phyloP scores from a whole-genome alignment of 2,797 vertebrate species.

The Carcharodon carcharias region DNA sequence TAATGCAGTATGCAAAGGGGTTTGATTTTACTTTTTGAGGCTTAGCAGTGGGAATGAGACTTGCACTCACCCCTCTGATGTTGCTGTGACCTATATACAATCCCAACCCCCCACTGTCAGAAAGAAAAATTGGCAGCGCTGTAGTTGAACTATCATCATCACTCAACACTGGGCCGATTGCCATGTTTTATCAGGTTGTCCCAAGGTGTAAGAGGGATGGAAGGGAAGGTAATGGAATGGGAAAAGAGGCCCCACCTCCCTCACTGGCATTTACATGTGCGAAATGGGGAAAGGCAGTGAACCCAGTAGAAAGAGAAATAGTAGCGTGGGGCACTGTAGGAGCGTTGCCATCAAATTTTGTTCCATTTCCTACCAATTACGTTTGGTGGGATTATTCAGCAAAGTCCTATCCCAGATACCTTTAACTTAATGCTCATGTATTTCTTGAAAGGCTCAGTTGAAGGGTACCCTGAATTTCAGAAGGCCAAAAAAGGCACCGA shows the following conservation, averaged over 20 bases:
- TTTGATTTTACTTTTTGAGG: background rate
- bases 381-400: background rate
- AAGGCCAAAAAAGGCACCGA: background rate
- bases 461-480: background rate
- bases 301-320: background rate
- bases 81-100: background rate
- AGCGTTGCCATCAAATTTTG: background rate
- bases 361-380: background rate
- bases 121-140: background rate
- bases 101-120: background rate
- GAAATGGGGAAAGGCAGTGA: background rate
- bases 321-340: background rate
- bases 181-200: background rate
- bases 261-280: background rate
- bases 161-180: background rate
- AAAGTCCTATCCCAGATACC: background rate
- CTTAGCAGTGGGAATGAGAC: background rate
- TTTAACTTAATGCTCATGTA: background rate
- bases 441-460: background rate
- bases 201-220: background rate
- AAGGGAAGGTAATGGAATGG: background rate
- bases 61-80: background rate
- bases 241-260: background rate
- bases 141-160: background rate
- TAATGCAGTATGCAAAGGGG: background rate